These are phyloP conservation scores for Sisyra terminalis DNA, from an alignment of 2,888 invertebrate species.

Conservation along the genomic window DNA sequence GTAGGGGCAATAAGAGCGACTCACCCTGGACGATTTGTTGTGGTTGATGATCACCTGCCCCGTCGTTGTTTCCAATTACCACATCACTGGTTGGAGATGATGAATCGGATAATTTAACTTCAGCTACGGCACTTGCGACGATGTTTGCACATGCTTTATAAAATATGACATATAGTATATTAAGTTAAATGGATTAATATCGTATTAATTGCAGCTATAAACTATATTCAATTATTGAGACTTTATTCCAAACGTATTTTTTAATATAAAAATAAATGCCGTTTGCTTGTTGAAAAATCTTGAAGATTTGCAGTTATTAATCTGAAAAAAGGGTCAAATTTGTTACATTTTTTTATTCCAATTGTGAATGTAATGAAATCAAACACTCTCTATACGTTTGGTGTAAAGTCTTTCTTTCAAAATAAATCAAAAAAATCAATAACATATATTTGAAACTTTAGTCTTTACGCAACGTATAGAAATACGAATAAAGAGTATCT, in stretches of 20 bases:
- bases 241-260: constrained; percentile 1
- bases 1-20: constrained; percentile 52
- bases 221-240: not conserved
- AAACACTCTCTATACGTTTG: not conserved
- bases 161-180: constrained; percentile 4
- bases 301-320: not conserved
- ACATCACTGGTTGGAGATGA: constrained; percentile 4
- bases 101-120: constrained; percentile 9
- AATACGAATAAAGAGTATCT: too few species aligned
- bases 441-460: too few species aligned
- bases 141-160: constrained; percentile 32
- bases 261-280: not conserved
- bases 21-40: constrained; percentile 41
- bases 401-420: not conserved
- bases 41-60: constrained; percentile 16
- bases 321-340: constrained; percentile 1
- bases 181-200: not conserved
- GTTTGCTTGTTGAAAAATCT: constrained; percentile 1
- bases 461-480: too few species aligned
- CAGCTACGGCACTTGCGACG: constrained; percentile 31
- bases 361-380: not conserved
- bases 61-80: constrained; percentile 29
- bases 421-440: too few species aligned
- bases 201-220: constrained; percentile 1
- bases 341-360: too few species aligned